phyloP scores from a whole-genome alignment of 2,888 invertebrate species.

The Portevinia maculata region DNA sequence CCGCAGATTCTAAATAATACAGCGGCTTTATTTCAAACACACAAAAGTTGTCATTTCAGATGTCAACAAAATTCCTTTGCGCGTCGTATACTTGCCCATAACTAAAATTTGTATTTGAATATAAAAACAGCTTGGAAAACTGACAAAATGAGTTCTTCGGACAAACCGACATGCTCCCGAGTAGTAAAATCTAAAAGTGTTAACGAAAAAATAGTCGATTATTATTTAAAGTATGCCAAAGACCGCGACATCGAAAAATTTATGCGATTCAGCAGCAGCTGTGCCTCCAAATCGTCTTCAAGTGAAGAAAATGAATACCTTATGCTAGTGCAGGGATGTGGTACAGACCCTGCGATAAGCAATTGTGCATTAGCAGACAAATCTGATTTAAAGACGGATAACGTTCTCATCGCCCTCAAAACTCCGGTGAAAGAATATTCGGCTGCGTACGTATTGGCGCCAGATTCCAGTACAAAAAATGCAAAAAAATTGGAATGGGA shows the following conservation, averaged over 20 bases:
- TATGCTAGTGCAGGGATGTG: conserved; percentile 12
- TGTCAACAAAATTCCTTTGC: conserved; percentile 13
- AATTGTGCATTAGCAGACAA: conserved; percentile 1
- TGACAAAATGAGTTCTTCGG: conserved; percentile 41
- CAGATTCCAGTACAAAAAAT: conserved; percentile 89
- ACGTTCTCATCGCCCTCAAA: conserved; percentile 46
- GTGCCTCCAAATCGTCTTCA: conserved; percentile 48
- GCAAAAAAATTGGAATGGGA: conserved; percentile 93
- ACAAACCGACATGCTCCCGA: conserved; percentile 20
- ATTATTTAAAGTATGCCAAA: conserved; percentile 88
- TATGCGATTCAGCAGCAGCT: conserved; percentile 82
- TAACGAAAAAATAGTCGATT: conserved; percentile 84
- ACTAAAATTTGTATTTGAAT: conserved; percentile 55
- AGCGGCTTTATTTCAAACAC: conserved; percentile 12
- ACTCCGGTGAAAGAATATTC: conserved; percentile 57
- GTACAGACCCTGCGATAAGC: background rate
- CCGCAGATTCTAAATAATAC: background rate
- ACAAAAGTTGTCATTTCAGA: background rate
- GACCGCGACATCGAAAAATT: conserved; percentile 87
- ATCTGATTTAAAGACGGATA: conserved; percentile 16
- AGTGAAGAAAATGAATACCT: conserved; percentile 45
- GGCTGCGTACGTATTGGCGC: conserved; percentile 84
- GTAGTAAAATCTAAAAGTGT: conserved; percentile 71
- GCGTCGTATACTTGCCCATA: conserved; percentile 18
- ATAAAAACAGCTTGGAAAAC: conserved; percentile 1